phyloP scores from a whole-genome alignment of 2,888 invertebrate genomes.

The Machimus rusticus region DNA sequence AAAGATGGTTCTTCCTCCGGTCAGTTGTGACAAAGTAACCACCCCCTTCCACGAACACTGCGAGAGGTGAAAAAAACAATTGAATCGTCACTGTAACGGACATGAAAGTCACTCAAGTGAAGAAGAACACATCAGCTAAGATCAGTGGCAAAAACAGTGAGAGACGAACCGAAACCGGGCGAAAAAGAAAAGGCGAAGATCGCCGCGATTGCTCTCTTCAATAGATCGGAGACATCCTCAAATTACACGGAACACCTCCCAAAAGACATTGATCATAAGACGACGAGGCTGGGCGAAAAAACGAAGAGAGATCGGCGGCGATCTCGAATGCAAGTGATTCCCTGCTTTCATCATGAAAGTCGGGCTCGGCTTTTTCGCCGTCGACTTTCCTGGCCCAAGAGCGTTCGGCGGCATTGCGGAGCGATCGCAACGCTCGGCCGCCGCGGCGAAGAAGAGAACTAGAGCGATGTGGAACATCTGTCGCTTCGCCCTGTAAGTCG shows the following conservation, averaged over 20 bases:
- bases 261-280: slow-evolving; percentile 49
- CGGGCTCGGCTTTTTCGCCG: not conserved
- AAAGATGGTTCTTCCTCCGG: not conserved
- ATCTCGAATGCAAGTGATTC: slow-evolving; percentile 4
- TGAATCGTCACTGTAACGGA: slow-evolving; percentile 31
- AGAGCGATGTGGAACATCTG: slow-evolving; percentile 32
- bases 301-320: slow-evolving; percentile 23
- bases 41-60: not conserved
- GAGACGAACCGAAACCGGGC: slow-evolving; percentile 43
- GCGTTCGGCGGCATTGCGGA: not conserved
- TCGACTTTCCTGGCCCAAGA: not conserved
- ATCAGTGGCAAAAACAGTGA: slow-evolving; percentile 45
- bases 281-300: slow-evolving; percentile 44
- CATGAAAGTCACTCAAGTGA: slow-evolving; percentile 42
- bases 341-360: slow-evolving; percentile 10
- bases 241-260: slow-evolving; percentile 49
- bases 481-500: not conserved
- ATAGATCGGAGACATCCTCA: slow-evolving; percentile 47
- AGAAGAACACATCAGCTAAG: slow-evolving; percentile 44
- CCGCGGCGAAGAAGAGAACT: slow-evolving; percentile 3
- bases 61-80: not conserved
- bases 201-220: slow-evolving; percentile 20
- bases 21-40: not conserved
- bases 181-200: slow-evolving; percentile 31
- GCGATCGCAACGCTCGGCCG: not conserved